Percentiles rank a stretch among this genome's conserved stretches.
phyloP scores from a whole-genome alignment of 2,113 vertebrate genomes.

The Alouatta palliata region DNA sequence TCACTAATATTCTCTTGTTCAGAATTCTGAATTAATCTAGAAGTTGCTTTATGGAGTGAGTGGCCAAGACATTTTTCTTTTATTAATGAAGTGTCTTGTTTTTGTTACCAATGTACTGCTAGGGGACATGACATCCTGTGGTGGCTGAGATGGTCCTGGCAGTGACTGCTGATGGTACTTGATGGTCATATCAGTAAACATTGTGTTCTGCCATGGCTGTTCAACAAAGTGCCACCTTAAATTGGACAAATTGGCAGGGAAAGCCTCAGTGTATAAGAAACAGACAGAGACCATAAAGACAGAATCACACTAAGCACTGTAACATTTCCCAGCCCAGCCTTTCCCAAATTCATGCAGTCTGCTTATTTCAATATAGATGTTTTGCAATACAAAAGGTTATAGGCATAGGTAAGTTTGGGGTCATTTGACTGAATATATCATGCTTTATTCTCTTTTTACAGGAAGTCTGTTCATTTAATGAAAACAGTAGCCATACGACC shows the following conservation, averaged over 20 bases:
- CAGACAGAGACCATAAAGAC: not conserved
- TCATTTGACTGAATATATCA: not conserved
- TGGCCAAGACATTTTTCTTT: not conserved
- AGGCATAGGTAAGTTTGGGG: not conserved
- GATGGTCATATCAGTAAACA: no score
- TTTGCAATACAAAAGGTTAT: not conserved
- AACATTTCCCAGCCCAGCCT: not conserved
- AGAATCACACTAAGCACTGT: not conserved
- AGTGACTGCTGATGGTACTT: not conserved
- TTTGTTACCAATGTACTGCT: not conserved
- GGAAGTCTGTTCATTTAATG: not conserved
- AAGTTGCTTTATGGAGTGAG: not conserved
- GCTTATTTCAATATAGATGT: not conserved
- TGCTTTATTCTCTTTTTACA: not conserved
- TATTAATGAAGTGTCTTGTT: not conserved
- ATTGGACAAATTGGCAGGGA: not conserved
- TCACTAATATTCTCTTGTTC: not conserved
- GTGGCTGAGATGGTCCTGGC: not conserved
- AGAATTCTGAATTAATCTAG: slow-evolving; percentile 5
- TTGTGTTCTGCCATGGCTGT: no score
- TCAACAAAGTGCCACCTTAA: not conserved
- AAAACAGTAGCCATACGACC: not conserved
- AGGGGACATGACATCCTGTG: fast-evolving
- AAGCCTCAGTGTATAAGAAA: not conserved
- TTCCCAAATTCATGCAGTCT: not conserved